phyloP scores from a whole-genome alignment of 1,140 invertebrate genomes.

The Lasioglossum baleicum region DNA sequence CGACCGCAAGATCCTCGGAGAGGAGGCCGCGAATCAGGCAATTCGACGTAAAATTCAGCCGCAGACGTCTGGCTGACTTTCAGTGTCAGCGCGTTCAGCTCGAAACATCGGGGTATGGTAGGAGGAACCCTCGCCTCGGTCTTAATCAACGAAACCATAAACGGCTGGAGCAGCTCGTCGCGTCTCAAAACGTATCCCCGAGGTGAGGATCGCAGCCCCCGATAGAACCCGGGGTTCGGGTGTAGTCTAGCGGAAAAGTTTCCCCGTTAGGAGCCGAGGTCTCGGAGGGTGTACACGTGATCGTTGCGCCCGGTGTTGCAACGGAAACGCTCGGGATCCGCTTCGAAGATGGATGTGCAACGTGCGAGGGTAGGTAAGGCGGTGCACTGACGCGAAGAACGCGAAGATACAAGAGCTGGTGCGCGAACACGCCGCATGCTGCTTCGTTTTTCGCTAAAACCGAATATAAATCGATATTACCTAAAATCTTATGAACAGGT shows the following conservation, averaged over 20 bases:
- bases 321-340: neutral
- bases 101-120: neutral
- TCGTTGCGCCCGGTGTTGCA: neutral
- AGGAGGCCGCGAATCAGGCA: neutral
- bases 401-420: too few species aligned
- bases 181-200: neutral
- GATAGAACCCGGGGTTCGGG: neutral
- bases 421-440: too few species aligned
- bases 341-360: neutral
- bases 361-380: too few species aligned
- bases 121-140: neutral
- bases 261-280: neutral
- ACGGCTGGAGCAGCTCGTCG: slow-evolving; percentile 10
- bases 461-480: too few species aligned
- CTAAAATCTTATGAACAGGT: too few species aligned
- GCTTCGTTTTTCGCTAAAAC: too few species aligned
- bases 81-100: slow-evolving; percentile 31
- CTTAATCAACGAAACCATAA: slow-evolving; percentile 42
- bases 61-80: slow-evolving; percentile 9
- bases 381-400: too few species aligned
- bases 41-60: slow-evolving; percentile 1
- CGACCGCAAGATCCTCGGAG: too few species aligned
- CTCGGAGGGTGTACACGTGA: neutral
- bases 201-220: neutral
- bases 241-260: slow-evolving; percentile 44